Conservation (phyloP, 2,797 vertebrate genomes). For the Capromys pilorides region DNA sequence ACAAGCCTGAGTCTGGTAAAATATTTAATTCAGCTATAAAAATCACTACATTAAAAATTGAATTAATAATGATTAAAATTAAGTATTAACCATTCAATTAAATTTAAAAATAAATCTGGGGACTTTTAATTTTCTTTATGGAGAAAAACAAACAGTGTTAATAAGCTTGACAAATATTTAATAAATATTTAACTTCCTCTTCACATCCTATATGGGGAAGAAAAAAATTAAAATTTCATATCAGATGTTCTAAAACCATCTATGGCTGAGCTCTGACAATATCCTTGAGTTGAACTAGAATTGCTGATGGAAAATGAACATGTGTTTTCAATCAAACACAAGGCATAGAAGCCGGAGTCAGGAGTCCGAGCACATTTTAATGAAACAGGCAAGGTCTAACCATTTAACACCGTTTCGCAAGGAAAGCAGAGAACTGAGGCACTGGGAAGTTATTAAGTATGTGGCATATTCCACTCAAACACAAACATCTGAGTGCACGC, state of each 20-base stretch:
- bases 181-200: conserved; percentile 79
- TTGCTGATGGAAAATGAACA: conserved; percentile 77
- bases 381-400: conserved; percentile 75
- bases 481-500: conserved; percentile 46
- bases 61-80: conserved; percentile 78
- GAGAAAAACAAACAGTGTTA: conserved; percentile 77
- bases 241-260: conserved; percentile 80
- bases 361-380: conserved; percentile 78
- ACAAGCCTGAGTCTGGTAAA: conserved; percentile 54
- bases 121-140: conserved; percentile 65
- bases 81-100: conserved; percentile 74
- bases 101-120: conserved; percentile 72
- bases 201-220: conserved; percentile 74
- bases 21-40: conserved; percentile 73
- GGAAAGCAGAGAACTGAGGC: conserved; percentile 71
- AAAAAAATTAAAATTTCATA: conserved; percentile 81
- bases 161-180: conserved; percentile 79
- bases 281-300: conserved; percentile 82
- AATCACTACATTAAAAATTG: conserved; percentile 72
- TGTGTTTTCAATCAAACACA: conserved; percentile 82
- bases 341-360: conserved; percentile 63
- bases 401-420: conserved; percentile 74
- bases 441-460: conserved; percentile 70
- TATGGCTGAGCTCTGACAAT: conserved; percentile 75
- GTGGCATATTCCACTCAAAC: conserved; percentile 24